phyloP scores from a whole-genome alignment of 2,888 invertebrate species.

The Standfussiana lucernea region DNA sequence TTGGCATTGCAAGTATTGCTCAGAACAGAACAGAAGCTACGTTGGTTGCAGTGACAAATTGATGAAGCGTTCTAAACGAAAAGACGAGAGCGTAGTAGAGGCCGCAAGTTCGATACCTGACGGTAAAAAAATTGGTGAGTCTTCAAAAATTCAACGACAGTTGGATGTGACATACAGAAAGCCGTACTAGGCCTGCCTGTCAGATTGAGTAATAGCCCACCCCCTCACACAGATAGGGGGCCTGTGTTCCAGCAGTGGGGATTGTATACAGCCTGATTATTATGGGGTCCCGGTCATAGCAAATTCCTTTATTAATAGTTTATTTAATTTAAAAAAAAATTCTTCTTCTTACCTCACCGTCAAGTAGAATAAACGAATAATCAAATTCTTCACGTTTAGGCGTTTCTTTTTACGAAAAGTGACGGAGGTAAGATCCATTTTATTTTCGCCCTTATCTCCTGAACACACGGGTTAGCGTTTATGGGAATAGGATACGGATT shows the following conservation, averaged over 20 bases:
- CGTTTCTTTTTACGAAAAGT: background rate
- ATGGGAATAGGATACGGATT: background rate
- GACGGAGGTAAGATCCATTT: background rate
- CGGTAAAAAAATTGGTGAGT: too few relatives aligned
- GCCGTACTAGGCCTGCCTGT: too few relatives aligned
- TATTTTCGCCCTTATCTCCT: slow-evolving; percentile 29
- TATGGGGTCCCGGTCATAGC: too few relatives aligned
- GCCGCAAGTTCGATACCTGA: background rate
- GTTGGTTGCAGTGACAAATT: background rate
- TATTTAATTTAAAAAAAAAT: too few relatives aligned
- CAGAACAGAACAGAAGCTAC: background rate
- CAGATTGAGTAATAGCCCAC: too few relatives aligned
- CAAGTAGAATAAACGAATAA: slow-evolving; percentile 5
- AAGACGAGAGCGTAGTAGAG: background rate
- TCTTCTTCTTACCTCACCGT: too few relatives aligned
- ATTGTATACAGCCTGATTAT: too few relatives aligned
- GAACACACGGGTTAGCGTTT: background rate
- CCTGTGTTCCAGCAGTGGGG: too few relatives aligned
- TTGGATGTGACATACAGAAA: too few relatives aligned
- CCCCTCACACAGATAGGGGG: too few relatives aligned
- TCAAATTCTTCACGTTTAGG: background rate
- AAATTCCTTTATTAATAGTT: background rate
- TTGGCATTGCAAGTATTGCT: background rate
- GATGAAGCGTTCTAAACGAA: background rate
- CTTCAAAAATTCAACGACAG: too few relatives aligned